These are phyloP conservation scores for Scleropages formosus DNA, from an alignment of 2,797 vertebrate species.

Conservation along the genomic window DNA sequence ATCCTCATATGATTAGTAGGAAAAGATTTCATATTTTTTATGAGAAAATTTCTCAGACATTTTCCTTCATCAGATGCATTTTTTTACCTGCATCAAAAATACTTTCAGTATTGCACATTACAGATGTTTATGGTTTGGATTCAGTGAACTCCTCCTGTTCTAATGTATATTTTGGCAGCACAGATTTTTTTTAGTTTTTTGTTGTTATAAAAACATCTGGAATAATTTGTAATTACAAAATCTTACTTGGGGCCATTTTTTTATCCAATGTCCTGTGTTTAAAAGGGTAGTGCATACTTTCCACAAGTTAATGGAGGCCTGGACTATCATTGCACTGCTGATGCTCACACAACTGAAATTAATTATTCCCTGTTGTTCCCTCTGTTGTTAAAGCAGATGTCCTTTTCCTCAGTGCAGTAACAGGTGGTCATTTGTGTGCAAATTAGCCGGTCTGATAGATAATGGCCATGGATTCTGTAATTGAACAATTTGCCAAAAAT, in stretches of 20 bases:
- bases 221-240: too few species aligned
- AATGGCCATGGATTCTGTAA: slow-evolving; percentile 36
- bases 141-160: too few species aligned
- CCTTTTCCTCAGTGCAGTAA: slow-evolving; percentile 39
- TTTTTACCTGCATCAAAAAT: background rate
- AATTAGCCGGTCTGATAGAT: slow-evolving; percentile 37
- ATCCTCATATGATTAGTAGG: background rate
- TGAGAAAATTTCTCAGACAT: background rate
- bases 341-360: slow-evolving; percentile 26
- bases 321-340: background rate
- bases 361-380: slow-evolving; percentile 38
- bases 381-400: slow-evolving; percentile 45
- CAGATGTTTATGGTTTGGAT: too few species aligned
- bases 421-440: slow-evolving; percentile 45
- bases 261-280: background rate
- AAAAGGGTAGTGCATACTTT: background rate
- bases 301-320: background rate
- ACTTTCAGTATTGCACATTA: too few species aligned
- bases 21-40: background rate
- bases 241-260: background rate
- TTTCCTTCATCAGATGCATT: background rate
- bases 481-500: slow-evolving; percentile 26
- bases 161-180: too few species aligned
- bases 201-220: too few species aligned
- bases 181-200: too few species aligned